phyloP scores from a whole-genome alignment of 2,113 vertebrate genomes.

The Psammodynastes pulverulentus region DNA sequence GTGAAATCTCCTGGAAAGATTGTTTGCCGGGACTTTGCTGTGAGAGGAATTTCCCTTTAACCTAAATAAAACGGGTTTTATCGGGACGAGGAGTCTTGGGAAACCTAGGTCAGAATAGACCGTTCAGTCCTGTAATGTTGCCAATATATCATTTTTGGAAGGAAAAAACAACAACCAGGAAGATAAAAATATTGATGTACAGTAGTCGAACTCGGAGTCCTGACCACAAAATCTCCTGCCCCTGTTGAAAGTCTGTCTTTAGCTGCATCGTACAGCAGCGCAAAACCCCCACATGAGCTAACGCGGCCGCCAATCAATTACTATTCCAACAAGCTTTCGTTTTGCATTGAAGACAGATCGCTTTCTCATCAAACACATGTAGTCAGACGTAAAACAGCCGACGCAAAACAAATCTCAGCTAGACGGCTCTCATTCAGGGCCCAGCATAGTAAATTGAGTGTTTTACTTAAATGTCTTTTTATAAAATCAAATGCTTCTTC shows the following conservation, averaged over 20 bases:
- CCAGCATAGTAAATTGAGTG: not conserved
- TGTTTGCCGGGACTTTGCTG: too few relatives aligned
- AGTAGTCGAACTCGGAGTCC: not conserved
- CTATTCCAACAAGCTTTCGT: not conserved
- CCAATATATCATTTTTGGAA: not conserved
- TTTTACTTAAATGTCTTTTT: conserved; percentile 36
- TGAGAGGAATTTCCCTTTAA: too few relatives aligned
- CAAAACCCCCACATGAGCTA: not conserved
- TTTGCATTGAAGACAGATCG: conserved; percentile 5
- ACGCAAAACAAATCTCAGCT: not conserved
- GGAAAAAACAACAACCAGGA: not conserved
- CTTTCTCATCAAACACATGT: conserved; percentile 10
- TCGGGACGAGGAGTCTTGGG: too few relatives aligned
- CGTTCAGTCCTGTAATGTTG: not conserved
- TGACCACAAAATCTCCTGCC: not conserved
- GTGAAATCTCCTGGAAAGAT: too few relatives aligned
- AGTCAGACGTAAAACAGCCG: conserved; percentile 26
- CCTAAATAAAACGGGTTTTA: too few relatives aligned
- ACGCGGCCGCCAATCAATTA: not conserved
- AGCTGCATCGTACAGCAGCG: not conserved
- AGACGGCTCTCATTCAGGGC: rapidly evolving
- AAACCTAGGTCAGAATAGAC: too few relatives aligned
- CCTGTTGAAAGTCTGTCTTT: not conserved
- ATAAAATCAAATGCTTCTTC: conserved; percentile 37
- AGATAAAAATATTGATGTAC: not conserved